Evolutionary conservation across 2,888 invertebrate genomes (phyloP), one percentile per base, ranked within the genome.

Genomic region (Euplexia lucipara): DNA sequence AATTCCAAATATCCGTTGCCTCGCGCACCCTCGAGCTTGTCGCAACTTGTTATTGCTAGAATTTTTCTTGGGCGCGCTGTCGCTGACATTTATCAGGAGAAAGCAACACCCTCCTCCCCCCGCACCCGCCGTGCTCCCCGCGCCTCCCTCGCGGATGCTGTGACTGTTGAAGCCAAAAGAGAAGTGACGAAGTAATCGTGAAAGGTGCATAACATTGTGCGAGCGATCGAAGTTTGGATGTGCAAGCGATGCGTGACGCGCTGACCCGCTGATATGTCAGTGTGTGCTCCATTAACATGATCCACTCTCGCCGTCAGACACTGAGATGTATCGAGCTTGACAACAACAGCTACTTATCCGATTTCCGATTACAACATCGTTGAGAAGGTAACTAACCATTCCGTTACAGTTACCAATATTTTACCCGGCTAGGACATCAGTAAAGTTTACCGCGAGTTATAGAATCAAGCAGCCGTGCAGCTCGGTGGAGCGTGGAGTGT

Each of bases 31-130:
- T 47, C 16, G 14, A 66, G 65, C 54, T 58, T 70, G 78, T 75
- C 69, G 61, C 66, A 45, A 65, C 70, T 81, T 81, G 64, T 78
- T 78, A 76, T 81, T 76, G 65, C 64, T 65, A 51, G 45, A 67
- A 57, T 79, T 56, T 76, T 73, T 75, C 45, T 69, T 45, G 49
- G 44, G 57, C 60, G 42, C 58, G 39, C 67, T 65, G 64, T 72
- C 39, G 76, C 45, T 65, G 73, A 63, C 64, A 75, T 78, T 78
- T 65, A 61, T 65, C 76, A 73, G 65, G 48, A 63, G 62, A 26
- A 41, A 60, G 66, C 10, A 4, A 34, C 9, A 4, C 14, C n/a
- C 37, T 22, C 12, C 18, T 2, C 26, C 20, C 26, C 32, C 8
- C 14, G 20, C 14, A 16, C 26, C 6, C 7, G 30, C 6, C 3